Conservation (phyloP, 2,797 vertebrate genomes). For the Coreius guichenoti region DNA sequence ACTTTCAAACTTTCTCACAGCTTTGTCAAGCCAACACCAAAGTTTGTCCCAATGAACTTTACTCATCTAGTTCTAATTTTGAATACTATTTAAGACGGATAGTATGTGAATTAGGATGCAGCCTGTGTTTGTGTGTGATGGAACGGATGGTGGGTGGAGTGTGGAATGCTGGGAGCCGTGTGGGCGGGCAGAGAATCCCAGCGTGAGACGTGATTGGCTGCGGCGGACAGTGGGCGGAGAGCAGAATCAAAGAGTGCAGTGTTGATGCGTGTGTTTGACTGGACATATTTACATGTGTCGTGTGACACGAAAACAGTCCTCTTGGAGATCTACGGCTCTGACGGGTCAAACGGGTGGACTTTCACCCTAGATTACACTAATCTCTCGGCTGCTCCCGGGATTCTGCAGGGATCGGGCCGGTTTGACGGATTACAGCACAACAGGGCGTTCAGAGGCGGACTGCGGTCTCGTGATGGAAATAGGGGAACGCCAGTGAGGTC, state of each 20-base stretch:
- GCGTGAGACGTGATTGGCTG: conserved; percentile 58
- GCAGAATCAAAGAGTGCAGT: conserved; percentile 64
- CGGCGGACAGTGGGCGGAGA: conserved; percentile 57
- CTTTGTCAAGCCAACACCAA: too few relatives aligned
- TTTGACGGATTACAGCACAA: conserved; percentile 31
- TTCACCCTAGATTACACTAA: conserved; percentile 31
- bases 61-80: background rate
- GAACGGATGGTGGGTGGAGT: conserved; percentile 22
- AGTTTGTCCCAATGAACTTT: too few relatives aligned
- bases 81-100: background rate
- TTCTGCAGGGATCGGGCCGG: background rate
- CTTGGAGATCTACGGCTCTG: background rate
- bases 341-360: background rate
- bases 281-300: conserved; percentile 31
- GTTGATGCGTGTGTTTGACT: conserved; percentile 38
- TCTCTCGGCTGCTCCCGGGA: conserved; percentile 2
- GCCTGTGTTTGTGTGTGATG: conserved; percentile 12
- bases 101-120: conserved; percentile 10
- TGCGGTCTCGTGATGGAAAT: conserved; percentile 40
- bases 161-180: conserved; percentile 54
- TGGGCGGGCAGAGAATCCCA: conserved; percentile 58
- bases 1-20: too few relatives aligned
- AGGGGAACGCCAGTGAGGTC: background rate
- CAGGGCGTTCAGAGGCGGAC: conserved; percentile 11
- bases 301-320: background rate